phyloP scores from a whole-genome alignment of 2,113 vertebrate genomes.

The Centrocercus urophasianus region DNA sequence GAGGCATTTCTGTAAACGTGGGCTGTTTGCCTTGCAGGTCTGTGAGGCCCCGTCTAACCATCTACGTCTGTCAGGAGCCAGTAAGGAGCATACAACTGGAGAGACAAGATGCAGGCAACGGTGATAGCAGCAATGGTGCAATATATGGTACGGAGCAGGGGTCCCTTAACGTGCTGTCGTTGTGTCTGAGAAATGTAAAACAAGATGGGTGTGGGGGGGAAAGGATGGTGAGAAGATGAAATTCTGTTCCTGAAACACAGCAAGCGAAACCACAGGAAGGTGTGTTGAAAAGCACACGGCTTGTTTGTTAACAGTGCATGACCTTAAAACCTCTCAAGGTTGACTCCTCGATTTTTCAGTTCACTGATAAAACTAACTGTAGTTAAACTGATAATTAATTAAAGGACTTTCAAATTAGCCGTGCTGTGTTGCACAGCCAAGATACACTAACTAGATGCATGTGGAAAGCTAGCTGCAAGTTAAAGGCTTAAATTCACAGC shows the following conservation, averaged over 20 bases:
- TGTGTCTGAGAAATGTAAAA: accelerated
- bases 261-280: accelerated
- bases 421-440: neutral
- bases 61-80: slow-evolving; percentile 90
- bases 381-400: accelerated
- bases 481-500: neutral
- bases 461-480: neutral
- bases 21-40: slow-evolving; percentile 76
- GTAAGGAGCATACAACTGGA: slow-evolving; percentile 78
- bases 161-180: accelerated
- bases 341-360: neutral
- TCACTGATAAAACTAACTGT: neutral
- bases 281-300: accelerated
- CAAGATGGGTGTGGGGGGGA: neutral
- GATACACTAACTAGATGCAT: neutral
- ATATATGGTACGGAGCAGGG: slow-evolving; percentile 80
- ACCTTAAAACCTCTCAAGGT: neutral
- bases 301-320: neutral
- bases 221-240: accelerated
- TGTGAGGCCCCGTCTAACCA: slow-evolving; percentile 89
- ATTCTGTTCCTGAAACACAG: neutral
- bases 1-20: neutral
- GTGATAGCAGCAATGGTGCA: slow-evolving; percentile 79
- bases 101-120: slow-evolving; percentile 78
- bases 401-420: neutral